A percentile compares a stretch with the other conserved stretches of the same genome.
Evolutionary conservation across 2,113 vertebrate genomes (phyloP).

Genomic region (Erythrocercus mccallii): DNA sequence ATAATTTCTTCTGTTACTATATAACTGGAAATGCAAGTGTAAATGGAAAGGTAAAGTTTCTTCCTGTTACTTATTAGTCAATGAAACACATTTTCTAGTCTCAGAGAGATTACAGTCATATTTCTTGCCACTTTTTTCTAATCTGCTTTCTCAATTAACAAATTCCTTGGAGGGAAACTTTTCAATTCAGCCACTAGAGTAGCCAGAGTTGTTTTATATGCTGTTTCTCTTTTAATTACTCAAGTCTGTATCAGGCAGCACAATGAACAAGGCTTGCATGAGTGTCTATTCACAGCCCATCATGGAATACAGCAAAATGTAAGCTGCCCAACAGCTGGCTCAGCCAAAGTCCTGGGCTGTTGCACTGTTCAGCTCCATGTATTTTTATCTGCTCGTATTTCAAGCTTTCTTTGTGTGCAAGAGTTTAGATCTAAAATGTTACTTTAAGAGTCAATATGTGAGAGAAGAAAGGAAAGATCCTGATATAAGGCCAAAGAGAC

Average conservation of each 20-base stretch:
- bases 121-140: constrained; percentile 53
- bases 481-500: background rate
- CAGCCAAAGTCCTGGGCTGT: background rate
- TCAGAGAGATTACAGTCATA: constrained; percentile 44
- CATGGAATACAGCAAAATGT: background rate
- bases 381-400: background rate
- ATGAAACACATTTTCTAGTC: constrained; percentile 33
- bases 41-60: constrained; percentile 38
- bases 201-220: background rate
- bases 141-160: constrained; percentile 61
- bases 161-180: constrained; percentile 35
- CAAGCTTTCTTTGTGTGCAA: background rate
- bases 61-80: constrained; percentile 47
- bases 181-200: constrained; percentile 23
- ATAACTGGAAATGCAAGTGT: constrained; percentile 25
- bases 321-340: background rate
- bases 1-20: background rate
- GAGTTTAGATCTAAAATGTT: background rate
- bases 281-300: background rate
- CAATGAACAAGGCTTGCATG: background rate
- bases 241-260: background rate
- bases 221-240: constrained; percentile 26
- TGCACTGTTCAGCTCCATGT: background rate
- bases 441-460: background rate
- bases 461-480: background rate